Evolutionary conservation across 2,888 invertebrate species (phyloP).

Genomic region (Portevinia maculata): DNA sequence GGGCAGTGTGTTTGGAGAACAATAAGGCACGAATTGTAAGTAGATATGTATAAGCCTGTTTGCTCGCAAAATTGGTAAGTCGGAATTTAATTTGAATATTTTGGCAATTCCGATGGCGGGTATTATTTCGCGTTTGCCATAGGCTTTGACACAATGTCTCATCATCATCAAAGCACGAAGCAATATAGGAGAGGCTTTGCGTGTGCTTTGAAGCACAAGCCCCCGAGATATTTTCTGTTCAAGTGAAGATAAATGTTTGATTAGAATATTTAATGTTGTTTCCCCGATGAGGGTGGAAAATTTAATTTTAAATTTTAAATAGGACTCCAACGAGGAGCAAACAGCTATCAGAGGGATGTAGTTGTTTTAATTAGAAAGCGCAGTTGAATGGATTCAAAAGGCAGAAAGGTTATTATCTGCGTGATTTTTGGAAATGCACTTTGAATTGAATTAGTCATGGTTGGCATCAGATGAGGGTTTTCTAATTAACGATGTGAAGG

Average conservation of each 20-base stretch:
- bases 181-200: conserved; percentile 31
- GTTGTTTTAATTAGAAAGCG: conserved; percentile 56
- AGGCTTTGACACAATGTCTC: conserved; percentile 48
- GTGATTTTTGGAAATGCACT: conserved; percentile 40
- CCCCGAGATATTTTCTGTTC: conserved; percentile 40
- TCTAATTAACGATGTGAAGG: conserved; percentile 1
- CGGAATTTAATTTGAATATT: conserved; percentile 62
- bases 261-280: conserved; percentile 15
- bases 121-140: conserved; percentile 38
- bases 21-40: conserved; percentile 15
- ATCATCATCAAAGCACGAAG: conserved; percentile 18
- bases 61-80: conserved; percentile 23
- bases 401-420: conserved; percentile 26
- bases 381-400: conserved; percentile 50
- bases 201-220: conserved; percentile 35
- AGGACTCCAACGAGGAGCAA: neutral
- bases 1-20: neutral
- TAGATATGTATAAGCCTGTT: neutral
- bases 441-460: conserved; percentile 27
- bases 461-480: conserved; percentile 1
- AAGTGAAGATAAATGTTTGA: conserved; percentile 53
- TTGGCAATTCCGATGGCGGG: conserved; percentile 32
- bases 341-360: neutral
- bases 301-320: conserved; percentile 41
- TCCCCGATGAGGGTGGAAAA: neutral